A percentile compares a stretch with the other conserved stretches of the same genome.
phyloP scores from a whole-genome alignment of 1,140 invertebrate species.

The Zaprionus davidi region DNA sequence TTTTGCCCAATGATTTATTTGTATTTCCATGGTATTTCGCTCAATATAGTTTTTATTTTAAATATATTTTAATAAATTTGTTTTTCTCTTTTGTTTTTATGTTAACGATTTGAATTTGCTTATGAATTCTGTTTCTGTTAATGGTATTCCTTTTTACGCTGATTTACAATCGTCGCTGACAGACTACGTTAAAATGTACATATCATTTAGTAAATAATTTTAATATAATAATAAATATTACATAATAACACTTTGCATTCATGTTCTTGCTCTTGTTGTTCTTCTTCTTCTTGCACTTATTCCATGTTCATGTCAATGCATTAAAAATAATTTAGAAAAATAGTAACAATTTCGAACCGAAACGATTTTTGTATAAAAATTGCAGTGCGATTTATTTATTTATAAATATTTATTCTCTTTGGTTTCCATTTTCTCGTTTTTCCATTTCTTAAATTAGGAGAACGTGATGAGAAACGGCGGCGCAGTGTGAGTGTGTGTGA shows the following conservation, averaged over 20 bases:
- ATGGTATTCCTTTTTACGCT: constrained; percentile 60
- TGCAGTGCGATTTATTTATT: constrained; percentile 53
- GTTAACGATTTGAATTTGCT: constrained; percentile 61
- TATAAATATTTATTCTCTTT: constrained; percentile 11
- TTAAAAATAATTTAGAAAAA: constrained; percentile 61
- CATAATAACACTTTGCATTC: constrained; percentile 70
- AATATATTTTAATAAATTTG: constrained; percentile 75
- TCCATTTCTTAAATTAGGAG: constrained; percentile 40
- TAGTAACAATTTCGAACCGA: constrained; percentile 61
- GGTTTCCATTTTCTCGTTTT: not conserved
- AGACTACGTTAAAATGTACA: constrained; percentile 71
- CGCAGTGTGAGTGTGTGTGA: constrained; percentile 45
- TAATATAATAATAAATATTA: constrained; percentile 67
- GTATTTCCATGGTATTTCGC: constrained; percentile 78
- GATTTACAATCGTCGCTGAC: constrained; percentile 65
- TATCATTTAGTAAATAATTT: constrained; percentile 72
- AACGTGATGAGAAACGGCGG: constrained; percentile 5
- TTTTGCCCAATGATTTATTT: constrained; percentile 76
- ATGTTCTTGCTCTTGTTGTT: constrained; percentile 32
- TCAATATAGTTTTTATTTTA: constrained; percentile 70
- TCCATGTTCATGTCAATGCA: constrained; percentile 44
- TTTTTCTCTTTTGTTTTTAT: constrained; percentile 43
- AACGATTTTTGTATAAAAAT: constrained; percentile 62
- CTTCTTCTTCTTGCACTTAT: constrained; percentile 30
- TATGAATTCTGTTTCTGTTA: constrained; percentile 25